These are phyloP conservation scores for Diadema setosum DNA, from an alignment of 35 echinoderm and acorn worm species.

Conservation along the genomic window DNA sequence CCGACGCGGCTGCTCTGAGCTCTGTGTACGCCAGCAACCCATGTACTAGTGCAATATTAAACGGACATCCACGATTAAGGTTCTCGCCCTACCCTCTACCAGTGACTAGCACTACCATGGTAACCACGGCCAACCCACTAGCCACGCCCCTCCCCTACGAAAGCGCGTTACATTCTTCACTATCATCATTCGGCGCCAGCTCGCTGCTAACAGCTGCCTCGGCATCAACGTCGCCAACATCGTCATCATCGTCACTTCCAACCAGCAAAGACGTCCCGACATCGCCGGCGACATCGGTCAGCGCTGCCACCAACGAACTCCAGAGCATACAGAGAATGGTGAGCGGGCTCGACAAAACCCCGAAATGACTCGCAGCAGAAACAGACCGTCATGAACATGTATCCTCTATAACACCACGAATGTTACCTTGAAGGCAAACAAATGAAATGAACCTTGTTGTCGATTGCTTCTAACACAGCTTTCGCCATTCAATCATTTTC, in stretches of 20 bases:
- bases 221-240: constrained; percentile 28
- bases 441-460: no score
- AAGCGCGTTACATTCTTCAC: constrained; percentile 47
- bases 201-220: constrained; percentile 2
- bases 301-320: constrained; percentile 86
- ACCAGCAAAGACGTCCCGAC: constrained; percentile 29
- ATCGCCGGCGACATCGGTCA: constrained; percentile 9
- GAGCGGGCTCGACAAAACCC: constrained; percentile 80
- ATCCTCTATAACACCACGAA: no score
- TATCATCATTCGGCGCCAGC: neutral
- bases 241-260: constrained; percentile 65
- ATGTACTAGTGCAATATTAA: constrained; percentile 99
- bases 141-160: constrained; percentile 81
- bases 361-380: constrained; percentile 34
- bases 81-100: constrained; percentile 91
- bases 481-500: no score
- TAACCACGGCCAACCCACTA: constrained; percentile 69
- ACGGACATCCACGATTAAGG: constrained; percentile 83
- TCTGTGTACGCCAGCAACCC: constrained; percentile 78
- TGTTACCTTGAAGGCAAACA: no score
- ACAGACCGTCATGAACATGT: neutral
- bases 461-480: no score
- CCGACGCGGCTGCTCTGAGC: constrained; percentile 63
- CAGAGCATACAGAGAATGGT: constrained; percentile 98
- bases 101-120: constrained; percentile 67